A percentile compares a stretch with the other conserved stretches of the same genome.
phyloP scores from a whole-genome alignment of 2,113 vertebrate genomes.

The Eurystomus gularis region DNA sequence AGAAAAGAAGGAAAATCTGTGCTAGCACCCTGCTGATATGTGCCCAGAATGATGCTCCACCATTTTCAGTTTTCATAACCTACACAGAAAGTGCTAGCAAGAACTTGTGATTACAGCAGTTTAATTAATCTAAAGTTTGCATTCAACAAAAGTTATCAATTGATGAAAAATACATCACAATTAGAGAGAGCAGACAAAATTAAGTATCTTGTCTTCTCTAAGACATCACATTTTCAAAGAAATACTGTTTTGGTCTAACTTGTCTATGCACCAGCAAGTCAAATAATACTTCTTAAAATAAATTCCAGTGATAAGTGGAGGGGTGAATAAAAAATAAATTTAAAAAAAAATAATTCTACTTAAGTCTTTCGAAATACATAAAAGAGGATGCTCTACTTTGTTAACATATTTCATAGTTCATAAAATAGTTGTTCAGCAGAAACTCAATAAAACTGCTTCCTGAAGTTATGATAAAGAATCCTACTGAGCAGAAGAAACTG shows the following conservation, averaged over 20 bases:
- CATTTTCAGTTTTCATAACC: neutral
- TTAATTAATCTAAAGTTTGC: neutral
- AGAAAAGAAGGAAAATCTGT: neutral
- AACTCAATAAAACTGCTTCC: too few relatives aligned
- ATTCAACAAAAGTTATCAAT: neutral
- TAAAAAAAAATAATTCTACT: neutral
- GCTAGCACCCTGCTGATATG: neutral
- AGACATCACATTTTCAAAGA: neutral
- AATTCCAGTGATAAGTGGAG: neutral
- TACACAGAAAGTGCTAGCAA: neutral
- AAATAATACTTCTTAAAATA: neutral
- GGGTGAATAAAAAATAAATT: too few relatives aligned
- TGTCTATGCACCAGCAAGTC: neutral
- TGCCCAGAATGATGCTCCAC: neutral
- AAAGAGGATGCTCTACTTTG: neutral
- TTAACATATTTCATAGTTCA: neutral
- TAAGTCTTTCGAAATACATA: neutral
- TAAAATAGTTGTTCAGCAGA: too few relatives aligned
- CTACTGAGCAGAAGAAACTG: neutral
- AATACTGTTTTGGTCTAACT: neutral
- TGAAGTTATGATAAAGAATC: neutral
- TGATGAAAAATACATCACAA: neutral
- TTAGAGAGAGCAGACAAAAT: neutral
- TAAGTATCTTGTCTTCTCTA: neutral
- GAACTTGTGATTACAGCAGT: neutral